Conservation (phyloP, 2,113 vertebrate species). For the Elachura formosa region DNA sequence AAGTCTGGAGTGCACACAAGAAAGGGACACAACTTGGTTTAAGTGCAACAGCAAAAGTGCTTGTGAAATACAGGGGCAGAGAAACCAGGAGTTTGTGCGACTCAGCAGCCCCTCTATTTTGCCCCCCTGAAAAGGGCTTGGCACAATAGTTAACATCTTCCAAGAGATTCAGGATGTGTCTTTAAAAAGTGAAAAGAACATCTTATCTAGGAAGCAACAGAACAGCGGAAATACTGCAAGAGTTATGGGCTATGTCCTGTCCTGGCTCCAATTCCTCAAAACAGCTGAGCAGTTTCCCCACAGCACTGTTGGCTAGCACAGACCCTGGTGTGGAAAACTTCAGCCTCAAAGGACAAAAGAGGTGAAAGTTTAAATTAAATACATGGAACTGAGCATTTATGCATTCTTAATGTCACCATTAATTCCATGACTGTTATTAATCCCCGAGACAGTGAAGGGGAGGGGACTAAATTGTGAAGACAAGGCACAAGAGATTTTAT, state of each 20-base stretch:
- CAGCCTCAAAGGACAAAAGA: background rate
- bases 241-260: slow-evolving; percentile 20
- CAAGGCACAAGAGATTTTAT: background rate
- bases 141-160: background rate
- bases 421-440: background rate
- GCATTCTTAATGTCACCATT: background rate
- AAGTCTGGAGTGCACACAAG: background rate
- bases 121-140: background rate
- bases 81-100: background rate
- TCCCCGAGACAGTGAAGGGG: background rate
- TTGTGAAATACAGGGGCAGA: background rate
- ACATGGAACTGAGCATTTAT: background rate
- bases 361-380: background rate
- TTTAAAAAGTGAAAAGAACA: background rate
- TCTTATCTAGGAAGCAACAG: background rate
- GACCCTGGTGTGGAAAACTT: background rate
- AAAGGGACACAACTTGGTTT: background rate
- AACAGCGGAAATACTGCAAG: background rate
- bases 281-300: slow-evolving; percentile 26
- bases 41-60: background rate
- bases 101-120: background rate
- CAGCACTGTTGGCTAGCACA: background rate
- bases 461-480: background rate
- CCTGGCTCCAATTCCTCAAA: background rate
- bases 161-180: background rate